These are phyloP conservation scores for Sebastes baramenuke DNA, from an alignment of 2,797 vertebrate genomes.

Conservation along the genomic window DNA sequence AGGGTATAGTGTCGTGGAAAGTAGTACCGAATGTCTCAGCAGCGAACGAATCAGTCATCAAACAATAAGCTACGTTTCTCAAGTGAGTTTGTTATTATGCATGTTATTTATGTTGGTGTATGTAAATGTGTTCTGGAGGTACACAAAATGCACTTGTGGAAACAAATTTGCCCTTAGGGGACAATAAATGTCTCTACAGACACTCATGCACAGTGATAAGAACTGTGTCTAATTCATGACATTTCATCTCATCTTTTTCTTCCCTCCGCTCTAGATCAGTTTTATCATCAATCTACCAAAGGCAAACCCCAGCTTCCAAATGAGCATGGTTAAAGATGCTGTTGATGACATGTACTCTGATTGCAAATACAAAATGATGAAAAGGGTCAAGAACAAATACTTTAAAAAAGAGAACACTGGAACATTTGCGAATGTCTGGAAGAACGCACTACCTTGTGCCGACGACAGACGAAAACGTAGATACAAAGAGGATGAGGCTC, in stretches of 20 bases:
- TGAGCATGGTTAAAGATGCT: slow-evolving; percentile 6
- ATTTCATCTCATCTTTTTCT: neutral
- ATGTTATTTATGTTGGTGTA: no score
- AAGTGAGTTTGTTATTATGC: no score
- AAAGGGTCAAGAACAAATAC: neutral
- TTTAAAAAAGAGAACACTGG: neutral
- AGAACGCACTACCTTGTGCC: no score
- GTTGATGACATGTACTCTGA: slow-evolving; percentile 39
- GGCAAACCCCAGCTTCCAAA: rapidly evolving
- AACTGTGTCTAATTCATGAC: neutral
- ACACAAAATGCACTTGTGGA: no score
- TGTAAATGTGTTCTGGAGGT: no score
- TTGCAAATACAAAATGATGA: neutral
- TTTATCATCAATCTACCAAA: neutral
- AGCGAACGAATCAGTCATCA: no score
- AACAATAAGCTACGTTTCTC: no score
- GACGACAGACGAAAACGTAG: rapidly evolving
- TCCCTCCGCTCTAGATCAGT: neutral
- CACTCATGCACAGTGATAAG: no score
- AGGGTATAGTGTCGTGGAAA: no score
- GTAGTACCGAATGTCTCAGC: no score
- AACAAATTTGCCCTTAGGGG: no score
- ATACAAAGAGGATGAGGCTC: neutral
- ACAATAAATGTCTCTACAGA: no score
- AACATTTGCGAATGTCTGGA: rapidly evolving